phyloP scores from a whole-genome alignment of 2,888 invertebrate species.

The Abrostola triplasia region DNA sequence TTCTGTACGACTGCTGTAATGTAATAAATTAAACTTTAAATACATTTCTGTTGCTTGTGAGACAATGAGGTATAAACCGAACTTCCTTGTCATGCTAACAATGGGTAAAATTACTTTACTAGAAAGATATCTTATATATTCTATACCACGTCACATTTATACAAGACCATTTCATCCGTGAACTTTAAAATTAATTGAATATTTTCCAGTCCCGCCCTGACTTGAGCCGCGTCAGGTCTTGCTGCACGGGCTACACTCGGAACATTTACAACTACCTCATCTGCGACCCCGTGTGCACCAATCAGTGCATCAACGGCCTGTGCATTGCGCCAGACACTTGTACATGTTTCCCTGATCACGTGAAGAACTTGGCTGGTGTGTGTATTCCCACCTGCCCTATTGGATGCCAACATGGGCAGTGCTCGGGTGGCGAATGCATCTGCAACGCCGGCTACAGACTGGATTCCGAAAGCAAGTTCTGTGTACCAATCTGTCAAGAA shows the following conservation, averaged over 20 bases:
- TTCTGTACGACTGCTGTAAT: no score
- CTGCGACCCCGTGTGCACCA: constrained; percentile 89
- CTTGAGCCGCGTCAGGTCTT: constrained; percentile 90
- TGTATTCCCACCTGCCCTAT: constrained; percentile 91
- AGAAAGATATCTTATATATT: background rate
- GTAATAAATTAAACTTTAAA: no score
- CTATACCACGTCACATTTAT: background rate
- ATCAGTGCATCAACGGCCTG: constrained; percentile 89
- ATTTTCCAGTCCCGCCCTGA: constrained; percentile 87
- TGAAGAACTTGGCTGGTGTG: constrained; percentile 83
- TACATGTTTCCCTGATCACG: constrained; percentile 89
- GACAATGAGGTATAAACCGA: no score
- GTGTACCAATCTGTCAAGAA: constrained; percentile 88
- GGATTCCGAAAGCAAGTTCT: constrained; percentile 88
- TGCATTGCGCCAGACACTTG: constrained; percentile 90
- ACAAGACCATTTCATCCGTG: background rate
- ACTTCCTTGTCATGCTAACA: no score
- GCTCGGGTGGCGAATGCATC: constrained; percentile 89
- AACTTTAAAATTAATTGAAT: background rate
- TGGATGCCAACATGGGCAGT: constrained; percentile 91
- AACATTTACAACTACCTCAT: constrained; percentile 87
- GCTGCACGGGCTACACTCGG: constrained; percentile 91
- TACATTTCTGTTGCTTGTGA: no score
- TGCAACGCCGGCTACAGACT: constrained; percentile 89
- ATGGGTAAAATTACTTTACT: background rate